Percentiles rank a stretch among this genome's conserved stretches.
These are phyloP conservation scores for Corvus cornix DNA, from an alignment of 2,113 vertebrate genomes.

Conservation along the genomic window DNA sequence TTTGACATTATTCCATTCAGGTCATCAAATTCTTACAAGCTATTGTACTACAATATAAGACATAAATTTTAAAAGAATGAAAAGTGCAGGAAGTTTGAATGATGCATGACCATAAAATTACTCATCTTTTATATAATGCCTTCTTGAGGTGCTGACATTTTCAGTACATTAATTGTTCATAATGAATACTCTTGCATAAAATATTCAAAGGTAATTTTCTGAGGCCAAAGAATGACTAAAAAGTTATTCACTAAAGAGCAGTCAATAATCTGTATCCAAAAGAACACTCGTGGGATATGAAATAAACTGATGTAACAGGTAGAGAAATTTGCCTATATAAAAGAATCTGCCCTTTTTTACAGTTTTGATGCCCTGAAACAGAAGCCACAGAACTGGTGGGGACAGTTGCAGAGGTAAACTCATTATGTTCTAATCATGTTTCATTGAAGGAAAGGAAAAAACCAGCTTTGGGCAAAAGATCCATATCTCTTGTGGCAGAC, in stretches of 20 bases:
- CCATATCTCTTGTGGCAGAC: background rate
- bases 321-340: background rate
- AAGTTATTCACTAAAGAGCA: constrained; percentile 59
- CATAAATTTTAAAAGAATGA: constrained; percentile 9
- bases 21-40: constrained; percentile 8
- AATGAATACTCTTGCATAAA: constrained; percentile 64
- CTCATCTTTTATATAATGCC: constrained; percentile 23
- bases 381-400: background rate
- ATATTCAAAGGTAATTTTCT: constrained; percentile 65
- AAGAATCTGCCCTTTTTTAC: background rate
- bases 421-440: background rate
- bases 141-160: constrained; percentile 57
- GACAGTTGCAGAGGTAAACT: background rate
- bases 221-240: constrained; percentile 65
- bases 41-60: background rate
- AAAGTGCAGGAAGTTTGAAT: constrained; percentile 43
- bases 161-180: constrained; percentile 68
- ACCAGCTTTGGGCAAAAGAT: background rate
- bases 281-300: background rate
- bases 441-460: background rate
- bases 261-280: constrained; percentile 59
- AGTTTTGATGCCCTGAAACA: constrained; percentile 13
- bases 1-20: constrained; percentile 31
- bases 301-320: constrained; percentile 50
- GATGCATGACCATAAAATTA: background rate